Percentiles rank a stretch among this genome's conserved stretches.
phyloP scores from a whole-genome alignment of 2,797 vertebrate genomes.

The Myotis daubentonii region DNA sequence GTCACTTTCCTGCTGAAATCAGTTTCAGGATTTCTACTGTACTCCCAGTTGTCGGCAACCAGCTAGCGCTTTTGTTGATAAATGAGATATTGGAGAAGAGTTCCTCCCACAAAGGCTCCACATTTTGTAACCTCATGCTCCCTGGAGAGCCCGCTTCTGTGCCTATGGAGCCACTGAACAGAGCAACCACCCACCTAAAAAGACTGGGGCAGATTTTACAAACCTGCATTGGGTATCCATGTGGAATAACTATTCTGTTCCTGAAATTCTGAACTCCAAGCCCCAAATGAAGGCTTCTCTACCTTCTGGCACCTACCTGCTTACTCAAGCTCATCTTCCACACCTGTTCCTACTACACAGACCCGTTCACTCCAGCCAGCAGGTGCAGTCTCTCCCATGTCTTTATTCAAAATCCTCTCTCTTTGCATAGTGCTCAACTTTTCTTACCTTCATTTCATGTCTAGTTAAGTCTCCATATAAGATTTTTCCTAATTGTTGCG shows the following conservation, averaged over 20 bases:
- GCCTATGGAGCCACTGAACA: background rate
- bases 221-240: no score
- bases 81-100: background rate
- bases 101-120: background rate
- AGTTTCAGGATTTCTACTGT: background rate
- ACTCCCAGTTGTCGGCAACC: background rate
- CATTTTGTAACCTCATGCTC: background rate
- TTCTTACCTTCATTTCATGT: background rate
- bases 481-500: background rate
- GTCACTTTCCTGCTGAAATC: background rate
- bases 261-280: background rate
- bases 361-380: background rate
- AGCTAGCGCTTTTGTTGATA: background rate
- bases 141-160: background rate
- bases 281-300: background rate
- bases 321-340: background rate
- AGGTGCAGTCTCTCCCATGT: background rate
- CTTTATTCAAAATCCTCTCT: background rate
- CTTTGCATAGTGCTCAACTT: background rate
- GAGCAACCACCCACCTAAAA: background rate
- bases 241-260: background rate
- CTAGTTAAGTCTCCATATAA: background rate
- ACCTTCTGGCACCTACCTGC: background rate
- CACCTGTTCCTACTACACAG: background rate
- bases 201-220: background rate